These are phyloP conservation scores for Uloborus diversus DNA, from an alignment of 1,140 invertebrate genomes.

Conservation along the genomic window DNA sequence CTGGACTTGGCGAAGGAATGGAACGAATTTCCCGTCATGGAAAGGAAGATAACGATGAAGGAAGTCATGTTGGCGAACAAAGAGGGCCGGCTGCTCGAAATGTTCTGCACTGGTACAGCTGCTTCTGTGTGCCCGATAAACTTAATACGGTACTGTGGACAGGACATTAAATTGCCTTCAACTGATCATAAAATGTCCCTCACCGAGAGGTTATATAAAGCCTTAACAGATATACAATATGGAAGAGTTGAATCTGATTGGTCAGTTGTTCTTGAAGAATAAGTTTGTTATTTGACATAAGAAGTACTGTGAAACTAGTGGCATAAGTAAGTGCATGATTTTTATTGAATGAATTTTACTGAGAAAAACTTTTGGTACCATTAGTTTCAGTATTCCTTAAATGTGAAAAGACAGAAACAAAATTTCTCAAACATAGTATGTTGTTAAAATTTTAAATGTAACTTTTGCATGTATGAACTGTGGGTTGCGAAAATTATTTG, in stretches of 20 bases:
- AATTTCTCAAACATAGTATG: too few relatives aligned
- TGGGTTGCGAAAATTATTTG: too few relatives aligned
- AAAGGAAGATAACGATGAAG: slow-evolving; percentile 86
- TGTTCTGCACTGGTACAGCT: slow-evolving; percentile 95
- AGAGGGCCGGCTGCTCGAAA: slow-evolving; percentile 84
- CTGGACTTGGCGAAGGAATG: slow-evolving; percentile 82
- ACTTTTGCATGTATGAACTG: too few relatives aligned
- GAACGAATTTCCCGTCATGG: slow-evolving; percentile 85
- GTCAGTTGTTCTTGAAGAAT: too few relatives aligned
- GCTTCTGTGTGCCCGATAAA: slow-evolving; percentile 90
- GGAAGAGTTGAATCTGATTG: slow-evolving; percentile 40
- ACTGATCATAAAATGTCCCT: slow-evolving; percentile 21
- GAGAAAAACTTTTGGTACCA: too few relatives aligned
- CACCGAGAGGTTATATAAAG: slow-evolving; percentile 15
- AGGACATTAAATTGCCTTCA: slow-evolving; percentile 62
- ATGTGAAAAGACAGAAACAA: too few relatives aligned
- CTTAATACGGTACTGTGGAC: slow-evolving; percentile 77
- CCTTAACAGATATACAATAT: slow-evolving; percentile 58
- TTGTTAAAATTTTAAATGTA: too few relatives aligned
- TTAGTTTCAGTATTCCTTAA: too few relatives aligned
- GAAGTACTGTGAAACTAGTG: too few relatives aligned
- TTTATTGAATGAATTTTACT: too few relatives aligned
- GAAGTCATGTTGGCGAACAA: slow-evolving; percentile 79
- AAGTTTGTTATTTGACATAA: too few relatives aligned
- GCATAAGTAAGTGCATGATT: too few relatives aligned